phyloP scores from a whole-genome alignment of 2,113 vertebrate genomes.

The Semnornis frantzii region DNA sequence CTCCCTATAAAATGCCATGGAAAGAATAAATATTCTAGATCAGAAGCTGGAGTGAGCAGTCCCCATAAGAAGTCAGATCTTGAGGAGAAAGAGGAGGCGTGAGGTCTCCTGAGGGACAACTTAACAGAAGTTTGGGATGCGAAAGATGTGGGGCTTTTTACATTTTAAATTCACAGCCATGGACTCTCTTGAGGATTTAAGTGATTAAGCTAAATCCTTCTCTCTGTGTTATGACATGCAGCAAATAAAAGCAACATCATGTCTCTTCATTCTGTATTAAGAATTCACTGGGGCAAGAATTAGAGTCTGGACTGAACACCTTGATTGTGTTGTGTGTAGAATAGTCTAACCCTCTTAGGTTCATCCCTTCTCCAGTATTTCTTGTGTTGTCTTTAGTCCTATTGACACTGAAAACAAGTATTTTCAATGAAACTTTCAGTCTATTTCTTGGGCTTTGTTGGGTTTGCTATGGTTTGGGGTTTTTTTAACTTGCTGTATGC shows the following conservation, averaged over 20 bases:
- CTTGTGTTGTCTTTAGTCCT: neutral
- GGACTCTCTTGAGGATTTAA: neutral
- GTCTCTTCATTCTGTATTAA: neutral
- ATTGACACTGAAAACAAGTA: neutral
- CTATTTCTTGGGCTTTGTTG: neutral
- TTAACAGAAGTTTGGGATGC: neutral
- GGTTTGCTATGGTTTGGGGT: neutral
- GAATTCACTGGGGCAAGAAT: neutral
- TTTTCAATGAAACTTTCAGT: neutral
- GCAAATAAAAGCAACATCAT: neutral
- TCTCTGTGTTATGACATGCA: neutral
- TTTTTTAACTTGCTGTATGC: neutral
- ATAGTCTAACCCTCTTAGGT: neutral
- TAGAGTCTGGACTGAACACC: neutral
- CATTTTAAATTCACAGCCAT: neutral
- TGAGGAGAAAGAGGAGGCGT: neutral
- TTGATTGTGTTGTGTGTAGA: neutral
- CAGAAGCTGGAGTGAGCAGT: neutral
- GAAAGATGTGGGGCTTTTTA: neutral
- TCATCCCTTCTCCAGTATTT: neutral
- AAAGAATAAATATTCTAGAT: neutral
- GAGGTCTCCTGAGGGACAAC: neutral
- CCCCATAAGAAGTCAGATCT: neutral
- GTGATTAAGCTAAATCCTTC: neutral
- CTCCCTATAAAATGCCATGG: neutral